phyloP scores from a whole-genome alignment of 2,113 vertebrate species.

The Microtus montanus region DNA sequence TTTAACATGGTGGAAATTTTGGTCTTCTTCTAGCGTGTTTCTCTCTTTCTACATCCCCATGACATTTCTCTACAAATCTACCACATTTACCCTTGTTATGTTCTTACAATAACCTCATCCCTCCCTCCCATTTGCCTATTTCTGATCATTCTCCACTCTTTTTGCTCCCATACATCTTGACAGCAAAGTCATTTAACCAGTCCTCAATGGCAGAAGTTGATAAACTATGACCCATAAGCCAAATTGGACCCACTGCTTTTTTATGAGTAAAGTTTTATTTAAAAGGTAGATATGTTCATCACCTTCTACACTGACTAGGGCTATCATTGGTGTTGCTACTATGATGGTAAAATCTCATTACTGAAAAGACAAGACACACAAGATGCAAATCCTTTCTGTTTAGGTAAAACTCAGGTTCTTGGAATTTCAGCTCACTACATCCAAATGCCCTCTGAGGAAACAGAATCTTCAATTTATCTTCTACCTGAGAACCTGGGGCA shows the following conservation, averaged over 20 bases:
- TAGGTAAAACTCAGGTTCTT: neutral
- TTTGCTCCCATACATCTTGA: neutral
- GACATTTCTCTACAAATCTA: neutral
- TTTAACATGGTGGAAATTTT: neutral
- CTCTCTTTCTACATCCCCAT: neutral
- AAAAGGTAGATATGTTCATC: neutral
- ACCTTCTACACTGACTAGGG: neutral
- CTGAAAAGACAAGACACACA: neutral
- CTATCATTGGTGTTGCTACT: neutral
- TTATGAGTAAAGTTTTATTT: conserved; percentile 35
- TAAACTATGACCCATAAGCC: neutral
- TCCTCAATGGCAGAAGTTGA: neutral
- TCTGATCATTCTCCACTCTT: neutral
- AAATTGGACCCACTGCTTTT: neutral
- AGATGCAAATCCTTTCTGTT: neutral
- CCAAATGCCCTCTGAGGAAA: neutral
- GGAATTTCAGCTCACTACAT: neutral
- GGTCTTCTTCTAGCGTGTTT: neutral
- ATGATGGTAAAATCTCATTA: neutral
- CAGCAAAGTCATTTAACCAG: neutral
- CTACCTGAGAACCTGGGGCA: neutral
- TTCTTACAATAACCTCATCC: neutral
- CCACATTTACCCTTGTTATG: neutral
- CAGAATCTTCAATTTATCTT: neutral
- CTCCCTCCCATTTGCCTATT: neutral